Percentiles rank a stretch among this genome's conserved stretches.
phyloP scores from a whole-genome alignment of 2,888 invertebrate species.

The Blastobasis adustella region DNA sequence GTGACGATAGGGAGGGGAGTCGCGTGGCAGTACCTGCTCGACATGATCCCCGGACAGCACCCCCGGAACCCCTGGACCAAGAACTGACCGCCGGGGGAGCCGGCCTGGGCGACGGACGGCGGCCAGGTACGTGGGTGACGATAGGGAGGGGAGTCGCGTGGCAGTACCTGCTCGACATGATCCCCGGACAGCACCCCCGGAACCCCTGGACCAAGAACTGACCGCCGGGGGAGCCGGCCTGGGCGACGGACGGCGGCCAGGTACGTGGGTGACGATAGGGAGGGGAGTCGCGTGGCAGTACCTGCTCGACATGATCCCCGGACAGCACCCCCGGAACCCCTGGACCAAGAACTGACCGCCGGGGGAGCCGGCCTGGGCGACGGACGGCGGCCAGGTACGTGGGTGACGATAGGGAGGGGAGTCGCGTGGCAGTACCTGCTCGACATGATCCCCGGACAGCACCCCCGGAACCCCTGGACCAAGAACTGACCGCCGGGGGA shows the following conservation, averaged over 20 bases:
- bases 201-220: conserved; percentile 68
- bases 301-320: conserved; percentile 95
- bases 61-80: conserved; percentile 62
- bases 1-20: no score
- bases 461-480: conserved; percentile 60
- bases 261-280: no score
- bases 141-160: no score
- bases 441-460: conserved; percentile 90
- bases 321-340: conserved; percentile 57
- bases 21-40: conserved; percentile 95
- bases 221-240: conserved; percentile 6
- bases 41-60: conserved; percentile 88
- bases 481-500: conserved; percentile 41
- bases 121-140: no score
- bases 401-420: no score
- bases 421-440: conserved; percentile 95
- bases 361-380: neutral
- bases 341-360: conserved; percentile 58
- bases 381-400: no score
- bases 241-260: no score
- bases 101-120: no score
- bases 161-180: conserved; percentile 97
- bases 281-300: no score
- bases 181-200: conserved; percentile 76
- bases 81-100: conserved; percentile 33